Evolutionary conservation across 2,113 vertebrate species (phyloP).

Genomic region (Tor tambroides): DNA sequence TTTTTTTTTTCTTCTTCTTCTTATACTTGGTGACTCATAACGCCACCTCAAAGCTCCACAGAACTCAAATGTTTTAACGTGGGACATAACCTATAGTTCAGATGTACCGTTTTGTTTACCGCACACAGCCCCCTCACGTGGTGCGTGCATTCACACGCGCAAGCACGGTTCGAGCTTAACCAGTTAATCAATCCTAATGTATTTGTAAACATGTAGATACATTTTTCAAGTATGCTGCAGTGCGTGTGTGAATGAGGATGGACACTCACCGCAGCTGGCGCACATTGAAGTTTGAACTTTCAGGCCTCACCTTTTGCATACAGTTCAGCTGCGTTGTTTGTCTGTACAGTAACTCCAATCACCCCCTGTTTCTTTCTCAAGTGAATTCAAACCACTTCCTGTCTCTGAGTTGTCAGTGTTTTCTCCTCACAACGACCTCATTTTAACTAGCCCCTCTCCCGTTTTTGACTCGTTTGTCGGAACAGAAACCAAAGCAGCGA

Average conservation of each 20-base stretch:
- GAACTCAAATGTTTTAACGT: constrained; percentile 11
- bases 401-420: constrained; percentile 39
- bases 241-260: too few relatives aligned
- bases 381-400: constrained; percentile 64
- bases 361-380: constrained; percentile 51
- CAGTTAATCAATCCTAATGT: not conserved
- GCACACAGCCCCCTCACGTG: not conserved
- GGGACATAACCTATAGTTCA: constrained; percentile 24
- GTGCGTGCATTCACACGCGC: not conserved
- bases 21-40: constrained; percentile 32
- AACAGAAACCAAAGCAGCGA: constrained; percentile 37
- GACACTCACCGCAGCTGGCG: not conserved
- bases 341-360: constrained; percentile 27
- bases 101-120: constrained; percentile 35
- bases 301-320: constrained; percentile 4
- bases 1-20: constrained; percentile 31
- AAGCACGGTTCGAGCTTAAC: not conserved
- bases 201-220: not conserved
- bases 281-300: too few relatives aligned
- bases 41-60: constrained; percentile 55
- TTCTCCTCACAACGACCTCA: constrained; percentile 45
- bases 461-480: constrained; percentile 9
- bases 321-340: too few relatives aligned
- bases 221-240: too few relatives aligned
- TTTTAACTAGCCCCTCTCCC: constrained; percentile 48